These are phyloP conservation scores for Autographa gamma DNA, from an alignment of 2,888 invertebrate species.

Conservation along the genomic window DNA sequence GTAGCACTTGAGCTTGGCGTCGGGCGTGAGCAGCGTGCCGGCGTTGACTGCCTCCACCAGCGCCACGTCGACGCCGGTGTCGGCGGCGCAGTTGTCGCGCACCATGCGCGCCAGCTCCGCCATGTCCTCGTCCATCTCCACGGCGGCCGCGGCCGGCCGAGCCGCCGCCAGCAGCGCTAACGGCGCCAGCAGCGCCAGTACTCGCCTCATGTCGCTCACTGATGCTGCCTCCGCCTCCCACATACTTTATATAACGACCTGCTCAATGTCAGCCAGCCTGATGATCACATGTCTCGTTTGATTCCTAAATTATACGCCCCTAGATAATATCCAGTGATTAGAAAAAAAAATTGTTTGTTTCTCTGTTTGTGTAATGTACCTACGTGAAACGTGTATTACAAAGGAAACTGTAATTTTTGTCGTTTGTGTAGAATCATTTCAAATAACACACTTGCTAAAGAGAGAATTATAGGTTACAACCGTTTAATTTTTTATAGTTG, in stretches of 20 bases:
- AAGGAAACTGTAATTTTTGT: constrained; percentile 53
- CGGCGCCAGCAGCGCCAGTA: constrained; percentile 26
- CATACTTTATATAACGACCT: constrained; percentile 60
- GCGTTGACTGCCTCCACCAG: constrained; percentile 75
- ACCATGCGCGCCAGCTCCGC: constrained; percentile 80
- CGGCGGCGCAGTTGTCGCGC: constrained; percentile 76
- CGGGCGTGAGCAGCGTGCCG: constrained; percentile 74
- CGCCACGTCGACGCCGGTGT: constrained; percentile 74
- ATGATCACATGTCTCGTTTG: constrained; percentile 49
- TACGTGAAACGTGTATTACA: constrained; percentile 3
- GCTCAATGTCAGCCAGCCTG: constrained; percentile 60
- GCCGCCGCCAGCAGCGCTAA: constrained; percentile 11
- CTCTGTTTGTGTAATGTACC: constrained; percentile 31
- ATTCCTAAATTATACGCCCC: constrained; percentile 66
- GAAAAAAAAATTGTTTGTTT: constrained; percentile 62
- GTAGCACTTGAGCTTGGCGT: constrained; percentile 80
- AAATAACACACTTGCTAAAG: constrained; percentile 63
- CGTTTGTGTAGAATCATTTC: constrained; percentile 63
- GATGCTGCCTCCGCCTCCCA: constrained; percentile 12
- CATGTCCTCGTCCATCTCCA: constrained; percentile 77
- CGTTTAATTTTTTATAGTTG: constrained; percentile 48
- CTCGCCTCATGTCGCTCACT: constrained; percentile 15
- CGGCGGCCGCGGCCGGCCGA: constrained; percentile 27
- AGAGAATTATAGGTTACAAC: constrained; percentile 43
- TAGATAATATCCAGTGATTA: constrained; percentile 64